Conservation (phyloP, 2,888 invertebrate species). For the Chrysolina oricalcia region DNA sequence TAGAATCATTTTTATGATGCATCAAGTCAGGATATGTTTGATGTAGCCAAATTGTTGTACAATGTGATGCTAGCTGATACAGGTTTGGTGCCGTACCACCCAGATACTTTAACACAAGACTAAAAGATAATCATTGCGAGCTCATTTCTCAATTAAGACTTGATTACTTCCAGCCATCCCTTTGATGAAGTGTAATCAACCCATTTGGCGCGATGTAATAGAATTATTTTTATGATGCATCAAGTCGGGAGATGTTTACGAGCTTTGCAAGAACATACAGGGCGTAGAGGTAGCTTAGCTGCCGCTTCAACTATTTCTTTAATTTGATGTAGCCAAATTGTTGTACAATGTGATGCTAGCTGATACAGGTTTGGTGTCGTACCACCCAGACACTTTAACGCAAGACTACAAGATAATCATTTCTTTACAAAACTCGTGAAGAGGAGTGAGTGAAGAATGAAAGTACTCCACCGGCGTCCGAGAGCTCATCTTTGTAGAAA, state of each 20-base stretch:
- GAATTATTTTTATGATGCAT: slow-evolving; percentile 11
- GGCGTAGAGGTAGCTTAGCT: neutral
- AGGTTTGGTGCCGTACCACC: neutral
- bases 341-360: neutral
- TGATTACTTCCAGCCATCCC: slow-evolving; percentile 61
- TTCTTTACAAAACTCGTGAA: too few species aligned
- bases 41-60: neutral
- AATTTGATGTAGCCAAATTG: neutral
- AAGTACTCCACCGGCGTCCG: too few species aligned
- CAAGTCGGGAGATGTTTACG: neutral
- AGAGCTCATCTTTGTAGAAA: too few species aligned
- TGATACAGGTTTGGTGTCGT: neutral
- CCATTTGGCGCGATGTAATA: neutral
- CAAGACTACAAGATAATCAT: too few species aligned
- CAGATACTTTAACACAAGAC: too few species aligned
- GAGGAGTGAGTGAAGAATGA: too few species aligned
- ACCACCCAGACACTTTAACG: neutral
- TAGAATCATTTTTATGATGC: slow-evolving; percentile 6
- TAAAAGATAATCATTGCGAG: too few species aligned
- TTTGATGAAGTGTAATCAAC: slow-evolving; percentile 51
- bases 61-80: neutral
- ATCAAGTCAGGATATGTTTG: slow-evolving; percentile 3
- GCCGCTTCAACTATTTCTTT: neutral
- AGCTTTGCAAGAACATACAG: neutral
- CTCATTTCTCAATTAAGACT: slow-evolving; percentile 64